Percentiles rank a stretch among this genome's conserved stretches.
phyloP scores from a whole-genome alignment of 1,140 invertebrate species.

The Parapsyche elsis region DNA sequence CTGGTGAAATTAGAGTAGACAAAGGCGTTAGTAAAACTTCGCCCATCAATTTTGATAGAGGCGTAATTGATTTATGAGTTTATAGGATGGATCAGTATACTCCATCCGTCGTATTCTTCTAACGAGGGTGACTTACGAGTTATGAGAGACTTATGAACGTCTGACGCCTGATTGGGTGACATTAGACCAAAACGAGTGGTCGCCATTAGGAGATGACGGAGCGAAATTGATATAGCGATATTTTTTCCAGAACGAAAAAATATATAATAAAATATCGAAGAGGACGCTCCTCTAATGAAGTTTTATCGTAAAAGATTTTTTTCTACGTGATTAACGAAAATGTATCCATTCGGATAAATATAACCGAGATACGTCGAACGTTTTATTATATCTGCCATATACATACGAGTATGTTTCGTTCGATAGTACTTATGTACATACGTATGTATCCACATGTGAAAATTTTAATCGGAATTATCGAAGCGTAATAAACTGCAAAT shows the following conservation, averaged over 20 bases:
- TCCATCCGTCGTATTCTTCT: neutral
- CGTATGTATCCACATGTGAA: neutral
- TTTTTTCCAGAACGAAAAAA: too few relatives aligned
- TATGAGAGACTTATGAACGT: neutral
- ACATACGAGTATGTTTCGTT: too few relatives aligned
- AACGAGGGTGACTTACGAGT: neutral
- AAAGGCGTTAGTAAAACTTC: constrained; percentile 28
- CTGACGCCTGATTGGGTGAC: constrained; percentile 15
- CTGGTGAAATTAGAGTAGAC: constrained; percentile 18
- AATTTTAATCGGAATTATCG: neutral
- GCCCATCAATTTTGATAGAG: constrained; percentile 31
- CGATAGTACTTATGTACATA: neutral
- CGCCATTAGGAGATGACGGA: neutral
- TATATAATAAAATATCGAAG: too few relatives aligned
- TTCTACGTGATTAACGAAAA: too few relatives aligned
- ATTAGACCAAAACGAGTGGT: constrained; percentile 5
- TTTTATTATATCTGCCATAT: too few relatives aligned
- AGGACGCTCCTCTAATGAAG: too few relatives aligned
- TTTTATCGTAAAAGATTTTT: neutral
- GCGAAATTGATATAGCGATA: neutral
- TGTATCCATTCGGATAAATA: too few relatives aligned
- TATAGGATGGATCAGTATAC: constrained; percentile 25
- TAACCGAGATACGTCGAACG: too few relatives aligned
- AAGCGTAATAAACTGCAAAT: too few relatives aligned
- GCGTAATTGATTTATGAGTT: constrained; percentile 38